Evolutionary conservation across 2,888 invertebrate genomes (phyloP).

Genomic region (Dorcus hopei): DNA sequence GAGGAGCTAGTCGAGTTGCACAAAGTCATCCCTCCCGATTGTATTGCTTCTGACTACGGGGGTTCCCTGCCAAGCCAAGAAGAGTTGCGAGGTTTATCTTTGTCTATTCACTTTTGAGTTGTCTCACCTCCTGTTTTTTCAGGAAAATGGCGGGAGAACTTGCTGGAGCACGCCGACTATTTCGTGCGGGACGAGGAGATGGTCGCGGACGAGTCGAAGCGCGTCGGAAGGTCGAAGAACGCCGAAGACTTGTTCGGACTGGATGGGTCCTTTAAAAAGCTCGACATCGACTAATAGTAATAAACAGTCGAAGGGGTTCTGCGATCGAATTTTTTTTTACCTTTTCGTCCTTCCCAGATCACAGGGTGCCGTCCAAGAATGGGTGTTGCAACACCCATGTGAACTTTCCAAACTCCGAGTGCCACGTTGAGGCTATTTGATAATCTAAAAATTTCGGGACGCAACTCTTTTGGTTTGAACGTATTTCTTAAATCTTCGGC

Average conservation of each 20-base stretch:
- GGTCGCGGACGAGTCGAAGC: slow-evolving; percentile 55
- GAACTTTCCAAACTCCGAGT: no score
- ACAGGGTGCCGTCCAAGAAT: no score
- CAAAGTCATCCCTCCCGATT: slow-evolving; percentile 52
- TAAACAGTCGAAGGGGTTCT: no score
- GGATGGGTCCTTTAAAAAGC: slow-evolving; percentile 71
- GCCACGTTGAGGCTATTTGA: no score
- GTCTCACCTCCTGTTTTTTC: background rate
- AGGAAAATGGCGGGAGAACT: slow-evolving; percentile 26
- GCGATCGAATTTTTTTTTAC: background rate
- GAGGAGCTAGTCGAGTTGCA: slow-evolving; percentile 16
- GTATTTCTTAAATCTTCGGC: no score
- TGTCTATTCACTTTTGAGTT: no score
- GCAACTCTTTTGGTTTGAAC: no score
- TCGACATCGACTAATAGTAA: slow-evolving; percentile 59
- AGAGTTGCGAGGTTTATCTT: slow-evolving; percentile 1
- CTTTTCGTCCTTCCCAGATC: background rate
- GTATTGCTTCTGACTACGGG: slow-evolving; percentile 62
- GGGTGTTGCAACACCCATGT: no score
- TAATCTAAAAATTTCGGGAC: no score
- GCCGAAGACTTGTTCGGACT: slow-evolving; percentile 61
- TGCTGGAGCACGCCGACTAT: slow-evolving; percentile 41
- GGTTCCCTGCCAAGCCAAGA: slow-evolving; percentile 41
- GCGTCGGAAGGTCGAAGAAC: slow-evolving; percentile 62
- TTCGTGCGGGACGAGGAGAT: slow-evolving; percentile 52